These are phyloP conservation scores for Oncopodura yosiiana DNA, from an alignment of 1,140 invertebrate species.

Conservation along the genomic window DNA sequence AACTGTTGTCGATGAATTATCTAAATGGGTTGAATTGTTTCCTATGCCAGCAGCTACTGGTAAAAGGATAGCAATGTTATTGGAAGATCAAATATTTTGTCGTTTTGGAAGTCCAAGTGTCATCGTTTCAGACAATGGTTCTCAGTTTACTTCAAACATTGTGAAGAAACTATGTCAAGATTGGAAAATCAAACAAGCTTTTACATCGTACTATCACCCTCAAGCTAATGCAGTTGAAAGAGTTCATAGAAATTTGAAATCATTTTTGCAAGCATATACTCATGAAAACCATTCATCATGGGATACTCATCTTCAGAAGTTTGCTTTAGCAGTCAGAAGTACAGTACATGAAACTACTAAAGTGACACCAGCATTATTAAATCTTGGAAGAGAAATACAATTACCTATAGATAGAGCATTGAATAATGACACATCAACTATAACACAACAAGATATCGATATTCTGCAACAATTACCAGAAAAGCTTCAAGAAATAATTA, in stretches of 20 bases:
- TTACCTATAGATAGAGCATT: constrained; percentile 16
- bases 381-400: constrained; percentile 38
- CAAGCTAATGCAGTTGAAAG: constrained; percentile 40
- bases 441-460: not conserved
- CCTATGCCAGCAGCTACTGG: constrained; percentile 10
- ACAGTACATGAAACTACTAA: constrained; percentile 38
- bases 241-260: constrained; percentile 41
- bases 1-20: not conserved
- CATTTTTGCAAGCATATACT: constrained; percentile 38
- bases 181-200: constrained; percentile 23
- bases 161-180: constrained; percentile 7
- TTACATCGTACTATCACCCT: constrained; percentile 39
- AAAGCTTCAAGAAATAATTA: not conserved
- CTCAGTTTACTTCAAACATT: constrained; percentile 11
- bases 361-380: constrained; percentile 39
- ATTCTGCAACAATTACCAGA: constrained; percentile 1
- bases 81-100: constrained; percentile 20
- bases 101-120: constrained; percentile 8
- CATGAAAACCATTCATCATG: constrained; percentile 38
- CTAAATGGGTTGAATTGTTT: constrained; percentile 22
- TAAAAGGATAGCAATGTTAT: not conserved
- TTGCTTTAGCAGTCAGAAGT: constrained; percentile 42
- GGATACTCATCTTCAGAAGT: constrained; percentile 38
- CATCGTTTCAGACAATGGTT: constrained; percentile 7
- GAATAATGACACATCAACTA: not conserved